These are phyloP conservation scores for Epizoanthus rinbou DNA, from an alignment of 92 coral and sea anemone species.

Conservation along the genomic window DNA sequence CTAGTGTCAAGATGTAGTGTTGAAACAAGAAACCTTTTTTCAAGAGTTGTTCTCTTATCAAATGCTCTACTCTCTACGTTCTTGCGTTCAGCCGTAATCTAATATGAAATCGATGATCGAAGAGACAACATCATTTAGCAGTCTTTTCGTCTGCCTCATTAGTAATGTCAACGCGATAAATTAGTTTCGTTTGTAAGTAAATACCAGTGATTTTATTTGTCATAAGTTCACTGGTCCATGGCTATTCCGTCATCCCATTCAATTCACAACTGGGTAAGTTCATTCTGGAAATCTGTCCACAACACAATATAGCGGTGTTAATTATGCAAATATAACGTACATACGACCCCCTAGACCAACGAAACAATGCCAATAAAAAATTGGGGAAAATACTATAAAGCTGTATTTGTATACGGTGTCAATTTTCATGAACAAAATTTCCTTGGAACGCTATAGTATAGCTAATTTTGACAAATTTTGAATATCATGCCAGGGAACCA, in stretches of 20 bases:
- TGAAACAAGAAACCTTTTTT: not conserved
- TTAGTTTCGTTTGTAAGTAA: constrained; percentile 30
- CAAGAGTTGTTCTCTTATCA: not conserved
- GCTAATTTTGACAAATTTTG: no score
- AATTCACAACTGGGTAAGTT: not conserved
- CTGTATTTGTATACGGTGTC: no score
- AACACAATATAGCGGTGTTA: not conserved
- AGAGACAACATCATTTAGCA: constrained; percentile 20
- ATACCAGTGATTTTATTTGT: constrained; percentile 19
- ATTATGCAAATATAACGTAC: constrained; percentile 11
- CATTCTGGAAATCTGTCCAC: not conserved
- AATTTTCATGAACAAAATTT: no score
- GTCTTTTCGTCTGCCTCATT: constrained; percentile 10
- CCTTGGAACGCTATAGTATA: no score
- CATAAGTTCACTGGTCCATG: not conserved
- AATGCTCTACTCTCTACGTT: not conserved
- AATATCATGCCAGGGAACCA: no score
- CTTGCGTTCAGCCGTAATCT: constrained; percentile 19
- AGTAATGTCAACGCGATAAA: constrained; percentile 32
- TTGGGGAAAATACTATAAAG: no score
- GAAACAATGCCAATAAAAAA: not conserved
- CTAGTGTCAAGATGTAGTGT: not conserved
- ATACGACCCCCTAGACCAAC: not conserved
- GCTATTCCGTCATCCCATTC: not conserved
- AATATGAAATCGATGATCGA: constrained; percentile 25